A percentile compares a stretch with the other conserved stretches of the same genome.
These are phyloP conservation scores for Diachasma alloeum DNA, from an alignment of 1,140 invertebrate genomes.

Conservation along the genomic window DNA sequence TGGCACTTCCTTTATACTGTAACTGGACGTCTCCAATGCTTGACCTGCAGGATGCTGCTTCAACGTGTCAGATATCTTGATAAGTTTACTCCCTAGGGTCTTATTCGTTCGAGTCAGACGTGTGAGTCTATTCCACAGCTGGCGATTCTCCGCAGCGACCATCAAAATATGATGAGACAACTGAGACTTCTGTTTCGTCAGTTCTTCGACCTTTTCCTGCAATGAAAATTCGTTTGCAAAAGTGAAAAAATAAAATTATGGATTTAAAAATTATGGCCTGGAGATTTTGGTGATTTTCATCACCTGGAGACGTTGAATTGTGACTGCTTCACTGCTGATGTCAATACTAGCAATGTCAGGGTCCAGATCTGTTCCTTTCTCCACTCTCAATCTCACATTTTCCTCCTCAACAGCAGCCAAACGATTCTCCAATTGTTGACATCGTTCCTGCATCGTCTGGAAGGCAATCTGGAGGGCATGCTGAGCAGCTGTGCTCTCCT, in stretches of 20 bases:
- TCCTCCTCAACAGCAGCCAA: constrained; percentile 76
- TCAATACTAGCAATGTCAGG: constrained; percentile 24
- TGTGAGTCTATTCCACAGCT: constrained; percentile 77
- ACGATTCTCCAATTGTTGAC: constrained; percentile 75
- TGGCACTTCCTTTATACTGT: constrained; percentile 43
- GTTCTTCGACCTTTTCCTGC: constrained; percentile 71
- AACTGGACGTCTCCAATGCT: constrained; percentile 43
- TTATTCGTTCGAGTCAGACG: constrained; percentile 70
- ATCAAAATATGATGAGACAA: constrained; percentile 78
- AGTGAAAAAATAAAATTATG: too few species aligned
- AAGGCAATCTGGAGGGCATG: constrained; percentile 78
- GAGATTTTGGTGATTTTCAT: background rate
- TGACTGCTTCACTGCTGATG: constrained; percentile 32
- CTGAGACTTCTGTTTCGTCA: constrained; percentile 78
- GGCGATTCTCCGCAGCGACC: constrained; percentile 81
- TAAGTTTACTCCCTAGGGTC: constrained; percentile 62
- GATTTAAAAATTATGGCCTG: too few species aligned
- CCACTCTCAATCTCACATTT: constrained; percentile 72
- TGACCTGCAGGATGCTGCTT: constrained; percentile 55
- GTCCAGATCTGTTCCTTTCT: constrained; percentile 57
- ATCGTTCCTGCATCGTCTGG: constrained; percentile 81
- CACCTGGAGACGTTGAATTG: constrained; percentile 42
- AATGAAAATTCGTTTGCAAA: constrained; percentile 35
- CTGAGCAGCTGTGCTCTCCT: constrained; percentile 49
- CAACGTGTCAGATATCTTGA: constrained; percentile 64